These are phyloP conservation scores for Corydoras sp. DNA, from an alignment of 2,113 vertebrate species.

Conservation along the genomic window DNA sequence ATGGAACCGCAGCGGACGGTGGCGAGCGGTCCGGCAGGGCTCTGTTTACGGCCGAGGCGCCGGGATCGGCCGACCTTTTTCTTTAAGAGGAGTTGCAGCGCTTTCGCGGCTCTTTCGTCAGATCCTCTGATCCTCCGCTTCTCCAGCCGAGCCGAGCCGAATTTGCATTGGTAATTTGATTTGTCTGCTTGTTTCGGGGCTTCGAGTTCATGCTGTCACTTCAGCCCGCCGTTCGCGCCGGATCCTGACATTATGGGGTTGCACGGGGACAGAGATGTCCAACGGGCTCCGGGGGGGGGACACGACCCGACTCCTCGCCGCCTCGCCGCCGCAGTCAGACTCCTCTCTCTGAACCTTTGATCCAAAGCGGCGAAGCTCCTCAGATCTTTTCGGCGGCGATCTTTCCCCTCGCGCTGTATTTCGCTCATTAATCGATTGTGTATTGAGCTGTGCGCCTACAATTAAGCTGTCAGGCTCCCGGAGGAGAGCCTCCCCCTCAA, in stretches of 20 bases:
- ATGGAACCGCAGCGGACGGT: not conserved
- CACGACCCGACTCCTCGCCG: no score
- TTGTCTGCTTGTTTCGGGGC: not conserved
- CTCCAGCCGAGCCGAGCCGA: not conserved
- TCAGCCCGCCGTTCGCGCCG: not conserved
- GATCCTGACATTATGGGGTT: no score
- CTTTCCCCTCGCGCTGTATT: not conserved
- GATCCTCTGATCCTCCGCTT: conserved; percentile 3
- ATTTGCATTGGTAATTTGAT: conserved; percentile 10
- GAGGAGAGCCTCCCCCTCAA: conserved; percentile 16
- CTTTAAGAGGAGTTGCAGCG: not conserved
- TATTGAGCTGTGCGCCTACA: conserved; percentile 43
- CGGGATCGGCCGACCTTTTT: not conserved
- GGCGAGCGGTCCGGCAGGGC: no score
- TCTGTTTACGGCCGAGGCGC: not conserved
- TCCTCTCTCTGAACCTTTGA: not conserved
- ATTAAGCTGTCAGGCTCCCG: conserved; percentile 58
- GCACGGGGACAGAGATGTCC: no score
- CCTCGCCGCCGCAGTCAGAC: not conserved
- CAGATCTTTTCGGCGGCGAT: not conserved
- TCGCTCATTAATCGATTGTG: conserved; percentile 55
- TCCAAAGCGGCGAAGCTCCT: not conserved
- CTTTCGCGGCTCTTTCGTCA: conserved; percentile 25
- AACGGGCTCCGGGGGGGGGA: no score
- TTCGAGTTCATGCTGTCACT: not conserved